These are phyloP conservation scores for Arizona elegans DNA, from an alignment of 2,113 vertebrate species.

Conservation along the genomic window DNA sequence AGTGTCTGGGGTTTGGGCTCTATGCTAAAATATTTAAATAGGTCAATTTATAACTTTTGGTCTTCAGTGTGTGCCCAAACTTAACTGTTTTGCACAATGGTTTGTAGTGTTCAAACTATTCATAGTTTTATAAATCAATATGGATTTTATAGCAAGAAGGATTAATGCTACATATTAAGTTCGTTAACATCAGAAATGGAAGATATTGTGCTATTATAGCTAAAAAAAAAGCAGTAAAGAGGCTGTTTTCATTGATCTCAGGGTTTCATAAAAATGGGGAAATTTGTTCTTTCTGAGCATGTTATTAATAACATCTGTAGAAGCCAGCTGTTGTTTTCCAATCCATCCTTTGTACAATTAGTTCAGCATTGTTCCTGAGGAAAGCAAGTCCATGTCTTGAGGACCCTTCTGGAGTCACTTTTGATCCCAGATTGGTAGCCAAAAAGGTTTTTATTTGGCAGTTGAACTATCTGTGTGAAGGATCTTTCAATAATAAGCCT, in stretches of 20 bases:
- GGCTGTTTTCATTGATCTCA: neutral
- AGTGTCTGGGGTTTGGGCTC: neutral
- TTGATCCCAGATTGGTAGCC: neutral
- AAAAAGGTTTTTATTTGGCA: neutral
- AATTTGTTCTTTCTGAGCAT: neutral
- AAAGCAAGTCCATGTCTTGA: neutral
- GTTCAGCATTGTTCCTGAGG: neutral
- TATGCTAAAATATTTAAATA: neutral
- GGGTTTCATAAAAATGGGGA: neutral
- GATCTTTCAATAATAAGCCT: neutral
- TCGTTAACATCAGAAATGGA: neutral
- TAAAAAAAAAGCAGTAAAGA: neutral
- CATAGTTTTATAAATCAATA: neutral
- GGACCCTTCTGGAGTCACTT: neutral
- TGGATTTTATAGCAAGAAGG: neutral
- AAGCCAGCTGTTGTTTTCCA: neutral
- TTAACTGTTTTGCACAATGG: neutral
- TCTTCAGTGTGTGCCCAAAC: neutral
- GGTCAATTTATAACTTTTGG: neutral
- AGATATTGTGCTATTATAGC: neutral
- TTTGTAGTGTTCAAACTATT: neutral
- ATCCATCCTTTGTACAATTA: neutral
- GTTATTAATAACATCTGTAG: neutral
- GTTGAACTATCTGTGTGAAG: neutral
- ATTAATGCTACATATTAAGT: neutral